phyloP scores from a whole-genome alignment of 2,888 invertebrate genomes.

The Tipula confusa region DNA sequence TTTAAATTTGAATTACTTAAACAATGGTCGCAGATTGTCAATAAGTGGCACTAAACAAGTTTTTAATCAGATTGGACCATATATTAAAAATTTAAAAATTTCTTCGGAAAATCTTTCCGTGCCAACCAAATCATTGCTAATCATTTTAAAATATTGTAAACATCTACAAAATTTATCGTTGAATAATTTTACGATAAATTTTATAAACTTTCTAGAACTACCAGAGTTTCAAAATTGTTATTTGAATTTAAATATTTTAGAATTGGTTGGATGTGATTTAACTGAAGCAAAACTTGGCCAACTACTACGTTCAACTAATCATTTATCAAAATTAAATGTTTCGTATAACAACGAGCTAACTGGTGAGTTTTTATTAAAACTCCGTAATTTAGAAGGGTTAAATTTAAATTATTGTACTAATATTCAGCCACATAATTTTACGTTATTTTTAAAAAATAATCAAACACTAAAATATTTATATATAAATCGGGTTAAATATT shows the following conservation, averaged over 20 bases:
- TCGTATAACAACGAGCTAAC: background rate
- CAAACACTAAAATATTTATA: background rate
- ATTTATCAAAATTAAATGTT: slow-evolving; percentile 12
- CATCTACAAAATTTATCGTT: background rate
- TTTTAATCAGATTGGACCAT: background rate
- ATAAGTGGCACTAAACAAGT: background rate
- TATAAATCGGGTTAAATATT: background rate
- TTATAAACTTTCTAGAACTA: background rate
- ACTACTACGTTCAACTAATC: background rate
- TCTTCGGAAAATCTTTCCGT: background rate
- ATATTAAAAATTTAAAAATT: background rate
- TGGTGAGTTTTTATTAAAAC: background rate
- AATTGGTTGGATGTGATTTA: background rate
- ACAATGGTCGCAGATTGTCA: background rate
- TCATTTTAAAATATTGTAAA: background rate
- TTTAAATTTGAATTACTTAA: background rate
- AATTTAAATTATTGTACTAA: background rate
- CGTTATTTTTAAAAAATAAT: background rate
- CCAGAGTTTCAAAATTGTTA: background rate
- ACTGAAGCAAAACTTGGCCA: background rate
- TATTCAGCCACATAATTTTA: background rate
- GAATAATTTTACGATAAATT: slow-evolving; percentile 3
- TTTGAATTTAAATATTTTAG: background rate
- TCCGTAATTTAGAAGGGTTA: background rate
- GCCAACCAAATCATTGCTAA: background rate